Evolutionary conservation across 2,113 vertebrate species (phyloP).

Genomic region (Microcebus griseorufus): DNA sequence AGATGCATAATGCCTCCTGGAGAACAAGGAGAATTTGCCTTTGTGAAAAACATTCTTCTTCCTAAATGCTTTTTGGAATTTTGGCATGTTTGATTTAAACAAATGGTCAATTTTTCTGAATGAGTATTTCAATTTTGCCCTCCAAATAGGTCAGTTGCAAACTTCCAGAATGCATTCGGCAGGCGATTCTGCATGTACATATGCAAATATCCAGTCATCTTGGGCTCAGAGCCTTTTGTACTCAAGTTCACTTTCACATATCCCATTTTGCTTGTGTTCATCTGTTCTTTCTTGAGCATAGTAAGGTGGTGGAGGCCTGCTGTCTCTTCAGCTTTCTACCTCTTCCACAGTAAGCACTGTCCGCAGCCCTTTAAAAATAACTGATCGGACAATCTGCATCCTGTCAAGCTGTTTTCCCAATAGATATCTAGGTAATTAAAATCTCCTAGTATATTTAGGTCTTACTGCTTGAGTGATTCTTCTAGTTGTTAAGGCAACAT

Average conservation of each 20-base stretch:
- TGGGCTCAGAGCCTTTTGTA: neutral
- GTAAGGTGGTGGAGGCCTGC: neutral
- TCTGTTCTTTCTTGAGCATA: neutral
- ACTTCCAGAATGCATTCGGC: slow-evolving; percentile 30
- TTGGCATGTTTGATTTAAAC: slow-evolving; percentile 44
- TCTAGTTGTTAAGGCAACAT: neutral
- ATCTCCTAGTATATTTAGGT: neutral
- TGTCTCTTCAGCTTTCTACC: slow-evolving; percentile 7
- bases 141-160: slow-evolving; percentile 10
- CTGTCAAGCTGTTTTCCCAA: slow-evolving; percentile 43
- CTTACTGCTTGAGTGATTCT: slow-evolving; percentile 6
- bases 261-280: neutral
- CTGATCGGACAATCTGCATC: neutral
- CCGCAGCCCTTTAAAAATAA: slow-evolving; percentile 49
- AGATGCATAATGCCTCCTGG: neutral
- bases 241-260: slow-evolving; percentile 30
- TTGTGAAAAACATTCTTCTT: neutral
- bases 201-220: slow-evolving; percentile 46
- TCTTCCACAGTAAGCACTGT: slow-evolving; percentile 40
- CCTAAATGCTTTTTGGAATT: slow-evolving; percentile 31
- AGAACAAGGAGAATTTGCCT: neutral
- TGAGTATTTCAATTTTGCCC: neutral
- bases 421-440: slow-evolving; percentile 56
- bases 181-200: neutral
- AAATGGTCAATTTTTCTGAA: slow-evolving; percentile 46